Percentiles rank a stretch among this genome's conserved stretches.
phyloP scores from a whole-genome alignment of 2,888 invertebrate genomes.

The Acanthopleura granulata region DNA sequence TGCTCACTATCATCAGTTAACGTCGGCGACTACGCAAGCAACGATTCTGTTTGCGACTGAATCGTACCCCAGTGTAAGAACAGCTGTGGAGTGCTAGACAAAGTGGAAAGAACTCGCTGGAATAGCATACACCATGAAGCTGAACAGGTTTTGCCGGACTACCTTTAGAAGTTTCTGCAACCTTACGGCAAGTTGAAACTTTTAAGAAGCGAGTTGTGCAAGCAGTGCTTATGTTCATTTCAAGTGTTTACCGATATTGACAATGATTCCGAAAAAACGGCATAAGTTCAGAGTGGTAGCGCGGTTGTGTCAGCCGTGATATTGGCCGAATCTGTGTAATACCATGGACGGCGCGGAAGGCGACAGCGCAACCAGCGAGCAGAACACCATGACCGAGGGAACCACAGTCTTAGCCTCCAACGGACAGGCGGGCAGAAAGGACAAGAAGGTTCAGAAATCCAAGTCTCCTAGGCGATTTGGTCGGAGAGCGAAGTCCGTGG shows the following conservation, averaged over 20 bases:
- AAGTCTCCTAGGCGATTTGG: constrained; percentile 11
- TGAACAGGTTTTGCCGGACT: not conserved
- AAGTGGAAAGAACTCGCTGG: not conserved
- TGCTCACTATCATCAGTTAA: not conserved
- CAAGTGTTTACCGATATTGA: not conserved
- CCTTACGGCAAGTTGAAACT: not conserved
- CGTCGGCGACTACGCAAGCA: not conserved
- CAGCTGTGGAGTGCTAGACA: constrained; percentile 3
- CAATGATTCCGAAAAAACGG: constrained; percentile 12
- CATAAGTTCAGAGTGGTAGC: not conserved
- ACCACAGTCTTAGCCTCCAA: not conserved
- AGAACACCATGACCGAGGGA: not conserved
- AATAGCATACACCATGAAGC: not conserved
- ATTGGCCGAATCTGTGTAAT: not conserved
- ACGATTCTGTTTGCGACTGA: not conserved
- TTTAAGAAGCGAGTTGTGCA: not conserved
- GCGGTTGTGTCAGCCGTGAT: not conserved
- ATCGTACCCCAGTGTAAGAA: not conserved
- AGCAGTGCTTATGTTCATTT: not conserved
- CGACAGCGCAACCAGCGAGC: not conserved
- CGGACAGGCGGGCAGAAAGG: not conserved
- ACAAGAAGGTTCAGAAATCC: no score
- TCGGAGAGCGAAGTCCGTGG: not conserved
- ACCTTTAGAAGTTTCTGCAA: no score
- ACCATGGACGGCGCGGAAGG: not conserved